Conservation (phyloP, 2,888 invertebrate genomes). For the Pristionchus japonicus region DNA sequence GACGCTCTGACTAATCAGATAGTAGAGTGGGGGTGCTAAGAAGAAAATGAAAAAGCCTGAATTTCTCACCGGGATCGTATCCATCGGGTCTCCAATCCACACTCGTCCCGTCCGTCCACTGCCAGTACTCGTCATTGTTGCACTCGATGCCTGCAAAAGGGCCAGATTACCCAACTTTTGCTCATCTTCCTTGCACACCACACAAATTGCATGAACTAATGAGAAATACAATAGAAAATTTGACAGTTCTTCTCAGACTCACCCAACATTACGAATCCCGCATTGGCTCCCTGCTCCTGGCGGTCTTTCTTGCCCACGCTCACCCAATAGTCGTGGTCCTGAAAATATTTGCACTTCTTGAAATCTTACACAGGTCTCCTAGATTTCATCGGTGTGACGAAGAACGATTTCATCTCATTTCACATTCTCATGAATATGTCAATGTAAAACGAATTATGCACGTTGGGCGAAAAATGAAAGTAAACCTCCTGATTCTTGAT, state of each 20-base stretch:
- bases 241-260: not conserved
- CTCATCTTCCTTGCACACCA: too few species aligned
- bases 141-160: constrained; percentile 12
- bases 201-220: too few species aligned
- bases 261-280: constrained; percentile 8
- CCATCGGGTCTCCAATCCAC: not conserved
- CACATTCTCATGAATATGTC: not conserved
- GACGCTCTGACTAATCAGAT: not conserved
- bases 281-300: not conserved
- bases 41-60: not conserved
- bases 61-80: not conserved
- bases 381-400: too few species aligned
- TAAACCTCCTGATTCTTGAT: not conserved
- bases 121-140: not conserved
- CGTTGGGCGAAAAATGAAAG: not conserved
- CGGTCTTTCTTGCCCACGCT: not conserved
- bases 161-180: too few species aligned
- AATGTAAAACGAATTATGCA: too few species aligned
- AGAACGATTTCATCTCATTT: not conserved
- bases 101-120: not conserved
- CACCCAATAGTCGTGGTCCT: constrained; percentile 18
- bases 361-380: too few species aligned
- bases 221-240: too few species aligned
- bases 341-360: not conserved
- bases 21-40: too few species aligned